A percentile compares a stretch with the other conserved stretches of the same genome.
phyloP scores from a whole-genome alignment of 1,140 invertebrate species.

The Drosophila punjabiensis region DNA sequence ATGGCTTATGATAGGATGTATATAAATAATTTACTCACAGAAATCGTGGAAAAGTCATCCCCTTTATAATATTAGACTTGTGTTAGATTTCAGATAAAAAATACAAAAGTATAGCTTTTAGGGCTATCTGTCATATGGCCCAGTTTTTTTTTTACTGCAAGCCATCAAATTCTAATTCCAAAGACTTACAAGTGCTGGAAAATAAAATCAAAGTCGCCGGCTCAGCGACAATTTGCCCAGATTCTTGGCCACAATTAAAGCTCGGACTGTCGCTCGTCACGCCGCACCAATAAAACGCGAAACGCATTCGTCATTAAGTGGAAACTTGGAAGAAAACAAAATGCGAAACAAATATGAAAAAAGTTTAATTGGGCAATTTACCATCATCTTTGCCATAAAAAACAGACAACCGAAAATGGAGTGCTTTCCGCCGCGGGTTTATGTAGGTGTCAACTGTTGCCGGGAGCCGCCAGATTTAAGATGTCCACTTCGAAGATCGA shows the following conservation, averaged over 20 bases:
- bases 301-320: constrained; percentile 56
- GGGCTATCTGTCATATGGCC: neutral
- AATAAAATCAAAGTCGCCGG: constrained; percentile 26
- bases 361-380: constrained; percentile 77
- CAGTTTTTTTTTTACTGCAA: constrained; percentile 6
- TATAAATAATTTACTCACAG: too few relatives aligned
- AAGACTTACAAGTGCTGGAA: constrained; percentile 6
- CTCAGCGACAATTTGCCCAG: constrained; percentile 23
- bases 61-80: neutral
- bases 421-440: constrained; percentile 29
- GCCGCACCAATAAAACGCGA: constrained; percentile 50
- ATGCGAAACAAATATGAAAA: constrained; percentile 66
- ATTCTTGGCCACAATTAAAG: constrained; percentile 67
- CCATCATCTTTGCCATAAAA: constrained; percentile 77
- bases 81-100: neutral
- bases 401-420: constrained; percentile 44
- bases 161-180: constrained; percentile 15
- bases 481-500: constrained; percentile 29
- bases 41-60: neutral
- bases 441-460: constrained; percentile 67
- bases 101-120: neutral
- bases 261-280: constrained; percentile 24
- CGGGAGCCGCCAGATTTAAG: constrained; percentile 34
- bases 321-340: constrained; percentile 65
- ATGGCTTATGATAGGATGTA: too few relatives aligned